Evolutionary conservation across 2,888 invertebrate species (phyloP).

Genomic region (Myathropa florea): DNA sequence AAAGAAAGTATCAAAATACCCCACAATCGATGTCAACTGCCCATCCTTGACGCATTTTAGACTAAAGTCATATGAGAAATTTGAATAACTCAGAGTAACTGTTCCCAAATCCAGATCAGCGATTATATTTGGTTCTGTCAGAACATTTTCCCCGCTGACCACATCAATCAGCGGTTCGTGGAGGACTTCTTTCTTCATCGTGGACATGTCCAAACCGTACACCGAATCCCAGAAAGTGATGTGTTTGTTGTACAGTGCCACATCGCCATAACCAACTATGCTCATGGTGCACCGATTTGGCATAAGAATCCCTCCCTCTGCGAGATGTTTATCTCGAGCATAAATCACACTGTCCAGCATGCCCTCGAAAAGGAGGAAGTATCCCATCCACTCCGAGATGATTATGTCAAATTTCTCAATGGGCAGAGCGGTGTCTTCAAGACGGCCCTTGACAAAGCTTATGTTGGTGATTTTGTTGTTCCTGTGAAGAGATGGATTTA

Average conservation of each 20-base stretch:
- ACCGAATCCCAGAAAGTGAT: slow-evolving; percentile 96
- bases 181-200: slow-evolving; percentile 91
- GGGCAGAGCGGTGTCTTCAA: slow-evolving; percentile 91
- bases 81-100: slow-evolving; percentile 87
- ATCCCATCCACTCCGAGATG: slow-evolving; percentile 99
- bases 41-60: slow-evolving; percentile 85
- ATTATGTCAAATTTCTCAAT: slow-evolving; percentile 92
- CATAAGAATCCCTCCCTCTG: slow-evolving; percentile 88
- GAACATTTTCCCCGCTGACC: slow-evolving; percentile 83
- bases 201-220: slow-evolving; percentile 96
- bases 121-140: slow-evolving; percentile 85
- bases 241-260: slow-evolving; percentile 86
- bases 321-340: slow-evolving; percentile 91
- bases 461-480: slow-evolving; percentile 83
- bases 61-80: slow-evolving; percentile 87
- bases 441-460: slow-evolving; percentile 89
- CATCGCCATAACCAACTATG: slow-evolving; percentile 90
- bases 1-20: slow-evolving; percentile 95
- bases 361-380: slow-evolving; percentile 96
- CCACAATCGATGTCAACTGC: slow-evolving; percentile 89
- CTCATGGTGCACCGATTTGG: slow-evolving; percentile 93
- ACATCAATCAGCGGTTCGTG: slow-evolving; percentile 88
- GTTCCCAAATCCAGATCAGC: slow-evolving; percentile 89
- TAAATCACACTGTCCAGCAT: slow-evolving; percentile 97
- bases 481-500: slow-evolving; percentile 69